Percentiles rank a stretch among this genome's conserved stretches.
phyloP scores from a whole-genome alignment of 2,113 vertebrate species.

The Zapus hudsonius region DNA sequence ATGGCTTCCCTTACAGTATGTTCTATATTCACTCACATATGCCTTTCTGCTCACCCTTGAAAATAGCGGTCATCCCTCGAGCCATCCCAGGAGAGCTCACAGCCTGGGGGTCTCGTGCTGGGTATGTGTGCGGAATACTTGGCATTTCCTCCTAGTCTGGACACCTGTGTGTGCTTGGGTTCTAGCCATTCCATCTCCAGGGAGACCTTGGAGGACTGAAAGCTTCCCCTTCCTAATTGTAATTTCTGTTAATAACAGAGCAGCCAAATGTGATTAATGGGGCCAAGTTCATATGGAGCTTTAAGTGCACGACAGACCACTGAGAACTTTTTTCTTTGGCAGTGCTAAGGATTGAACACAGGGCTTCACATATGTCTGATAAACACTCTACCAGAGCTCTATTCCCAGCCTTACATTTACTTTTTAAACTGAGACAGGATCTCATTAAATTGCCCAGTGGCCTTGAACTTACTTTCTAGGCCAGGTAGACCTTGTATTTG shows the following conservation, averaged over 20 bases:
- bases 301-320: neutral
- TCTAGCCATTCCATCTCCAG: neutral
- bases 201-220: neutral
- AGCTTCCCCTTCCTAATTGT: neutral
- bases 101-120: neutral
- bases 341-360: neutral
- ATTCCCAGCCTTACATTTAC: neutral
- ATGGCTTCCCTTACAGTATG: neutral
- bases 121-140: neutral
- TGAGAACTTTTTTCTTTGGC: neutral
- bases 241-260: neutral
- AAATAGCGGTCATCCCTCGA: neutral
- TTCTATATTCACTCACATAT: neutral
- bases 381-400: neutral
- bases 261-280: neutral
- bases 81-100: neutral
- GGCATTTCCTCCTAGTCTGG: neutral
- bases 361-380: neutral
- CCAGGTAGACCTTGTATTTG: neutral
- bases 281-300: neutral
- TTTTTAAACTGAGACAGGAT: neutral
- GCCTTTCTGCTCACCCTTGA: slow-evolving; percentile 45
- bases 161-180: neutral
- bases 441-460: neutral
- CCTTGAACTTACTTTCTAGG: neutral